phyloP scores from a whole-genome alignment of 2,113 vertebrate species.

The Euleptes europaea region DNA sequence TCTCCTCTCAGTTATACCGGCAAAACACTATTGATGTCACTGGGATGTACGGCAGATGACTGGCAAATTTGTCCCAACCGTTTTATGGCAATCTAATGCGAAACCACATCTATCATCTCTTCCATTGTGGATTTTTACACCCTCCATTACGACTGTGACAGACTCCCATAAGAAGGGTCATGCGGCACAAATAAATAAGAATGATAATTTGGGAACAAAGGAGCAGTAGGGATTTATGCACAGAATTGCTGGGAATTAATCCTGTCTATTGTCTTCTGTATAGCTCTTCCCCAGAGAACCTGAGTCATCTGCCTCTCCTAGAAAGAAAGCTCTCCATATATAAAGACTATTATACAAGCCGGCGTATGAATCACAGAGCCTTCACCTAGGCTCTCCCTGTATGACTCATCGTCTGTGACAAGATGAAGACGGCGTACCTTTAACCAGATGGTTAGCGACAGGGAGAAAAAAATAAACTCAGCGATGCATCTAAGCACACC shows the following conservation, averaged over 20 bases:
- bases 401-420: conserved; percentile 46
- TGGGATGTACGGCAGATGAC: conserved; percentile 34
- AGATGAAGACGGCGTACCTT: conserved; percentile 48
- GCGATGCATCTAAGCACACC: not conserved
- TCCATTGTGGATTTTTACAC: conserved; percentile 27
- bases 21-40: conserved; percentile 27
- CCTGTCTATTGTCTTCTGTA: conserved; percentile 56
- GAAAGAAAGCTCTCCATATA: conserved; percentile 55
- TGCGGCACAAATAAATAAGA: conserved; percentile 19
- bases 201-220: conserved; percentile 59
- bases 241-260: conserved; percentile 60
- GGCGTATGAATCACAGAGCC: conserved; percentile 52
- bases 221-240: conserved; percentile 51
- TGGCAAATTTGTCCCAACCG: conserved; percentile 44
- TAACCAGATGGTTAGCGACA: conserved; percentile 52
- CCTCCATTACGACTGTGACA: conserved; percentile 39
- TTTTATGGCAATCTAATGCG: conserved; percentile 54
- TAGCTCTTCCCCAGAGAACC: conserved; percentile 59
- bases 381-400: conserved; percentile 34
- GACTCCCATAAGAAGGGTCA: conserved; percentile 48
- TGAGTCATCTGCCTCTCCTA: conserved; percentile 48
- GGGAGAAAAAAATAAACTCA: conserved; percentile 15
- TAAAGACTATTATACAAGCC: conserved; percentile 57
- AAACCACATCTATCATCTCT: conserved; percentile 48
- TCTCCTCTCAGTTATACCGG: conserved; percentile 22